A percentile compares a stretch with the other conserved stretches of the same genome.
Conservation (phyloP, 2,113 vertebrate species). For the Excalfactoria chinensis region DNA sequence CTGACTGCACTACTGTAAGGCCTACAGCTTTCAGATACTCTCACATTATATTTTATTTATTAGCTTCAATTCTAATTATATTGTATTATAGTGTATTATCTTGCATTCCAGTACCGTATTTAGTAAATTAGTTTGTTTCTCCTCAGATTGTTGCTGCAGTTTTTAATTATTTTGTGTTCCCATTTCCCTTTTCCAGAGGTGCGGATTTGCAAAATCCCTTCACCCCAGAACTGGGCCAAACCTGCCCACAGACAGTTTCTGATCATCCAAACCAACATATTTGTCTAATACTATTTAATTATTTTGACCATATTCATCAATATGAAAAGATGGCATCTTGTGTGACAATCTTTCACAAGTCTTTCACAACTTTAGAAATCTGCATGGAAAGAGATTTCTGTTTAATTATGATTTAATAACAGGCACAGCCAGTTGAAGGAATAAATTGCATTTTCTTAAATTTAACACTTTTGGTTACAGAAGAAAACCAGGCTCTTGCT, state of each 20-base stretch:
- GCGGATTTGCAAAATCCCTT: too few species aligned
- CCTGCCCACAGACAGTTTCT: not conserved
- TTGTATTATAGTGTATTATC: too few species aligned
- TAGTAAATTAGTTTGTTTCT: too few species aligned
- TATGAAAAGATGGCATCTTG: not conserved
- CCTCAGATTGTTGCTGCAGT: too few species aligned
- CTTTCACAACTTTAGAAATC: not conserved
- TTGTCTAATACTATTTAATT: not conserved
- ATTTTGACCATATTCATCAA: not conserved
- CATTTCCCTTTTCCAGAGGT: too few species aligned
- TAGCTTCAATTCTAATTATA: too few species aligned
- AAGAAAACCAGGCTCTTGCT: not conserved
- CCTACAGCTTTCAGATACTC: too few species aligned
- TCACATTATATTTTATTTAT: too few species aligned
- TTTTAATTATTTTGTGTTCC: too few species aligned
- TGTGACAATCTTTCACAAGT: not conserved
- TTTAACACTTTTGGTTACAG: not conserved
- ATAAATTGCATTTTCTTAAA: not conserved
- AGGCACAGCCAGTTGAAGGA: not conserved
- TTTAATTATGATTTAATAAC: not conserved
- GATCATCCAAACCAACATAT: fast-evolving
- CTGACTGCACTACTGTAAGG: too few species aligned
- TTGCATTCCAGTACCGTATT: too few species aligned
- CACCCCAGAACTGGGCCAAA: too few species aligned
- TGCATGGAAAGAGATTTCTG: not conserved